Evolutionary conservation across 2,888 invertebrate genomes (phyloP).

Genomic region (Acleris literana): DNA sequence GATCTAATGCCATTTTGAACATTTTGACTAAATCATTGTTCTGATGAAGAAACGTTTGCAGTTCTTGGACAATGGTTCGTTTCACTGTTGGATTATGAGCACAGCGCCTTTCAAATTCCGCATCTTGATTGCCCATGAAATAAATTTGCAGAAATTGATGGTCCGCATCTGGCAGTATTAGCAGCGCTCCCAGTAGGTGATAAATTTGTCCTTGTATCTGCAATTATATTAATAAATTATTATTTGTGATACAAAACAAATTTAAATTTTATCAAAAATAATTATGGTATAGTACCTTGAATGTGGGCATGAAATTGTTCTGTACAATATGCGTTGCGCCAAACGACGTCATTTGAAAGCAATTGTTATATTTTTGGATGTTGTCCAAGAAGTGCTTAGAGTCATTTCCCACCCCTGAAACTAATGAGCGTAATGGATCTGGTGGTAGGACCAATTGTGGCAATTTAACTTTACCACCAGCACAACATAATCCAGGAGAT

Average conservation of each 20-base stretch:
- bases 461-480: slow-evolving; percentile 39
- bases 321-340: slow-evolving; percentile 40
- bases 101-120: not conserved
- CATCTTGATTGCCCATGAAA: slow-evolving; percentile 7
- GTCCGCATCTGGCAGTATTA: slow-evolving; percentile 39
- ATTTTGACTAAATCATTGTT: too few relatives aligned
- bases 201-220: slow-evolving; percentile 49
- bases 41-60: not conserved
- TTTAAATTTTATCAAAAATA: too few relatives aligned
- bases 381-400: slow-evolving; percentile 38
- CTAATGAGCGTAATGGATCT: slow-evolving; percentile 37
- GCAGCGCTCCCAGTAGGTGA: slow-evolving; percentile 45
- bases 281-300: slow-evolving; percentile 30
- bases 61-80: not conserved
- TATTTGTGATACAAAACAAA: too few relatives aligned
- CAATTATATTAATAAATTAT: too few relatives aligned
- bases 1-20: too few relatives aligned
- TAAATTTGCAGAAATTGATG: slow-evolving; percentile 3
- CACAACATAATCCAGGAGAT: slow-evolving; percentile 43
- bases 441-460: slow-evolving; percentile 40
- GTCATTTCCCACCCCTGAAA: slow-evolving; percentile 22
- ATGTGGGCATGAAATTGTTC: slow-evolving; percentile 45
- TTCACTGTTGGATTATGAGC: not conserved
- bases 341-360: slow-evolving; percentile 47
- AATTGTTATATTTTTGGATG: slow-evolving; percentile 39